These are phyloP conservation scores for Drosophila malerkotliana DNA, from an alignment of 1,140 invertebrate genomes.

Conservation along the genomic window DNA sequence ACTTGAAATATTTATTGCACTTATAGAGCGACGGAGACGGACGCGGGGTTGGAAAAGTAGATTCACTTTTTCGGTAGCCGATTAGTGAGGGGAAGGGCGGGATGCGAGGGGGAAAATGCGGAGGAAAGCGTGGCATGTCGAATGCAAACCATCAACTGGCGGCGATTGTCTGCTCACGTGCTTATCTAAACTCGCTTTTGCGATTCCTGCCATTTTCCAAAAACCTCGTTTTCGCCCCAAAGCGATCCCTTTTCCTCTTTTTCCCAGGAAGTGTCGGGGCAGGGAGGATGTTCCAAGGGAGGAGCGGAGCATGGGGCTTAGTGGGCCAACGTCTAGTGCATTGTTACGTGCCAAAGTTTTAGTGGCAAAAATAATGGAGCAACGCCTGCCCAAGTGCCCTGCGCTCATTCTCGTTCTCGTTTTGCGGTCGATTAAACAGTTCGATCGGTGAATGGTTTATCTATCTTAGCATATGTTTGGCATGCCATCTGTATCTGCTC, in stretches of 20 bases:
- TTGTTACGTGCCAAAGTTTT: conserved; percentile 75
- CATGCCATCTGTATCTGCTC: conserved; percentile 26
- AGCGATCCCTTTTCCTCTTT: conserved; percentile 15
- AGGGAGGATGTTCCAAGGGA: neutral
- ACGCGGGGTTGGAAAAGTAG: conserved; percentile 55
- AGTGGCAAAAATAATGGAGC: conserved; percentile 78
- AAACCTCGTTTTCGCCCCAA: conserved; percentile 2
- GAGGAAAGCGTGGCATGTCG: conserved; percentile 39
- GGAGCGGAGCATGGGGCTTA: neutral
- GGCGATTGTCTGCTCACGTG: conserved; percentile 69
- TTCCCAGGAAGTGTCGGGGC: conserved; percentile 9
- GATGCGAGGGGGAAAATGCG: neutral
- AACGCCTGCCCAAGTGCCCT: conserved; percentile 49
- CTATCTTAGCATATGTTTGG: conserved; percentile 39
- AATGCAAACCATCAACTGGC: conserved; percentile 50
- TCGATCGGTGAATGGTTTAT: conserved; percentile 39
- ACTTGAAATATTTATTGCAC: conserved; percentile 81
- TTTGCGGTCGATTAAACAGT: conserved; percentile 53
- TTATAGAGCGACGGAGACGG: conserved; percentile 46
- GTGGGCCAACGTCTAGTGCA: conserved; percentile 66
- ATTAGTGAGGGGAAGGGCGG: conserved; percentile 38
- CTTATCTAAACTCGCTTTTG: conserved; percentile 67
- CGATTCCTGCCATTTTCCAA: neutral
- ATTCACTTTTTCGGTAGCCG: conserved; percentile 68
- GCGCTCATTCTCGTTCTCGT: conserved; percentile 39